Evolutionary conservation across 2,797 vertebrate genomes (phyloP).

Genomic region (Alca torda): DNA sequence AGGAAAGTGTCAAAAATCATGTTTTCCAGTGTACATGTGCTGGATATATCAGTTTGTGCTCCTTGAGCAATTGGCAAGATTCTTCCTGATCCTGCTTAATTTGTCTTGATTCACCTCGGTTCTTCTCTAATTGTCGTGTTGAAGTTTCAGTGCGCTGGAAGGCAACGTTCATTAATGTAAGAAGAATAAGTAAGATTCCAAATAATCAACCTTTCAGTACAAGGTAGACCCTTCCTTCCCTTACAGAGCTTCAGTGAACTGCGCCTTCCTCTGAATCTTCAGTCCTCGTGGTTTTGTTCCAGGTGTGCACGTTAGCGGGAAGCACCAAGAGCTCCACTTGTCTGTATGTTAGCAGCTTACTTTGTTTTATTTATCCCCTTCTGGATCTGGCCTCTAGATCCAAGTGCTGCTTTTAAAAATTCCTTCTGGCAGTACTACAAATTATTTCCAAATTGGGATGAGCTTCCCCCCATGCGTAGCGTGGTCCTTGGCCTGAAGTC

Average conservation of each 20-base stretch:
- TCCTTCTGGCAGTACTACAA: neutral
- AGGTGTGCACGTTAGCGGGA: neutral
- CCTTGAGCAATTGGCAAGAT: neutral
- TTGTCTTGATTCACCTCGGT: neutral
- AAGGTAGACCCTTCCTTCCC: neutral
- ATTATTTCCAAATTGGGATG: neutral
- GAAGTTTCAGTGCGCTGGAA: neutral
- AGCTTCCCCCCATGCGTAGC: neutral
- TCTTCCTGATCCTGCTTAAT: neutral
- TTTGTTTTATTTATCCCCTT: neutral
- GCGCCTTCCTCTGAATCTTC: neutral
- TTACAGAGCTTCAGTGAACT: neutral
- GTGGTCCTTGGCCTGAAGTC: neutral
- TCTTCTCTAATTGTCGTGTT: neutral
- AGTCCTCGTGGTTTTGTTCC: neutral
- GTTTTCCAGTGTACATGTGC: neutral
- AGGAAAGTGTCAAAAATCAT: neutral
- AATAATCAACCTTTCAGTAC: neutral
- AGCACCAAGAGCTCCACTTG: neutral
- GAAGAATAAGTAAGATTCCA: neutral
- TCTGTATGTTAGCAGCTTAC: neutral
- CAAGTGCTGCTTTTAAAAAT: neutral
- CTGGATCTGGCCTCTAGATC: neutral
- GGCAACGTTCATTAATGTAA: neutral
- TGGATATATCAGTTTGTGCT: neutral